Percentiles rank a stretch among this genome's conserved stretches.
These are phyloP conservation scores for Coturnix japonica DNA, from an alignment of 2,113 vertebrate genomes.

Conservation along the genomic window DNA sequence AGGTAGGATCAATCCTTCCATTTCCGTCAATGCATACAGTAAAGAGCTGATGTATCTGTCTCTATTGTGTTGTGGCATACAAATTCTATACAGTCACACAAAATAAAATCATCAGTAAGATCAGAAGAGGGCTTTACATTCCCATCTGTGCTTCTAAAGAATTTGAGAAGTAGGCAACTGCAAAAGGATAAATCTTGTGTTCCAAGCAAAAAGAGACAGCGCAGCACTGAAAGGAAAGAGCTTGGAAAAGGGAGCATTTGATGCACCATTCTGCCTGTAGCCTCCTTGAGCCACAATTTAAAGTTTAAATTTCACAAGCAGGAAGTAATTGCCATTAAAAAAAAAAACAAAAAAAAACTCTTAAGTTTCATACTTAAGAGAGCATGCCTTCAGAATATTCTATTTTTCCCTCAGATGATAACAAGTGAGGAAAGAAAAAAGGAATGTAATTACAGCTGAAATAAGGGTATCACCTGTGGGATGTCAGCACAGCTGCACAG, in stretches of 20 bases:
- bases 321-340: not conserved
- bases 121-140: not conserved
- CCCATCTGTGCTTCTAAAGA: not conserved
- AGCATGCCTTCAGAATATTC: not conserved
- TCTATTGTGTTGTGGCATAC: not conserved
- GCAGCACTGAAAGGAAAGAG: not conserved
- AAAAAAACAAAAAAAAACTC: not conserved
- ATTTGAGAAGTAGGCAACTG: not conserved
- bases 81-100: not conserved
- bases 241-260: not conserved
- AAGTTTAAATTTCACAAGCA: not conserved
- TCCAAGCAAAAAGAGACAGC: not conserved
- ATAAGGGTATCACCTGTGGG: conserved; percentile 71
- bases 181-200: not conserved
- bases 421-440: not conserved
- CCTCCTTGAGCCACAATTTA: not conserved
- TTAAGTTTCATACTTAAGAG: rapidly evolving
- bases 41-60: rapidly evolving
- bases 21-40: not conserved
- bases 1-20: not conserved
- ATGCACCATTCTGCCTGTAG: not conserved
- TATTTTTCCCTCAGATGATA: not conserved
- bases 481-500: conserved; percentile 76
- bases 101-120: not conserved
- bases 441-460: not conserved